These are phyloP conservation scores for Sesamia inferens DNA, from an alignment of 2,888 invertebrate genomes.

Conservation along the genomic window DNA sequence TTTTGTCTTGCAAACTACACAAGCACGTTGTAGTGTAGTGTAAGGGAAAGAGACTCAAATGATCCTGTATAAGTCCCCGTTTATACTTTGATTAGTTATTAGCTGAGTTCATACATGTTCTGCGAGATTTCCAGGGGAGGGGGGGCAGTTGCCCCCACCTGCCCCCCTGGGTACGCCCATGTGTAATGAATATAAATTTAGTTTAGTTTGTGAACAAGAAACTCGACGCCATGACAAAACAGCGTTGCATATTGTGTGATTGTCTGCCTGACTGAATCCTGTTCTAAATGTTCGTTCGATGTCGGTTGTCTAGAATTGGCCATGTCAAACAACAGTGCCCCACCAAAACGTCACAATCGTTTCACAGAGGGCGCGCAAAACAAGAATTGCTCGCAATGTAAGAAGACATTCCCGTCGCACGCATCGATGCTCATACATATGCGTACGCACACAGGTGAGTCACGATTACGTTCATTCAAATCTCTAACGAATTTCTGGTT, in stretches of 20 bases:
- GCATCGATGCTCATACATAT: slow-evolving; percentile 95
- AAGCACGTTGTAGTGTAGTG: no score
- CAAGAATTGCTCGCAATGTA: slow-evolving; percentile 92
- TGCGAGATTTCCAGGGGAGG: no score
- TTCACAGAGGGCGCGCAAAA: slow-evolving; percentile 90
- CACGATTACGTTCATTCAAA: slow-evolving; percentile 1
- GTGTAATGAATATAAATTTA: no score
- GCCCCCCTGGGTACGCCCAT: no score
- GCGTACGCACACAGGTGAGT: slow-evolving; percentile 92
- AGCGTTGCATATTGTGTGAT: slow-evolving; percentile 66
- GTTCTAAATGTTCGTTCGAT: slow-evolving; percentile 85
- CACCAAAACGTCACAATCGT: slow-evolving; percentile 91
- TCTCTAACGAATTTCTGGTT: neutral
- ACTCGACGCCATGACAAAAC: slow-evolving; percentile 39
- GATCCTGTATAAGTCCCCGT: no score
- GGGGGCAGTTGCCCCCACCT: no score
- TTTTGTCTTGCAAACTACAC: no score
- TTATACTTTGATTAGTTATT: no score
- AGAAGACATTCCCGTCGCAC: slow-evolving; percentile 94
- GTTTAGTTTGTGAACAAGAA: no score
- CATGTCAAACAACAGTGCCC: slow-evolving; percentile 93
- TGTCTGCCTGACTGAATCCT: slow-evolving; percentile 68
- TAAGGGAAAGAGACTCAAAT: no score
- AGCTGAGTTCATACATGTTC: no score
- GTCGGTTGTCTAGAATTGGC: slow-evolving; percentile 92